phyloP scores from a whole-genome alignment of 2,888 invertebrate genomes.

The Palloptera scutellata region DNA sequence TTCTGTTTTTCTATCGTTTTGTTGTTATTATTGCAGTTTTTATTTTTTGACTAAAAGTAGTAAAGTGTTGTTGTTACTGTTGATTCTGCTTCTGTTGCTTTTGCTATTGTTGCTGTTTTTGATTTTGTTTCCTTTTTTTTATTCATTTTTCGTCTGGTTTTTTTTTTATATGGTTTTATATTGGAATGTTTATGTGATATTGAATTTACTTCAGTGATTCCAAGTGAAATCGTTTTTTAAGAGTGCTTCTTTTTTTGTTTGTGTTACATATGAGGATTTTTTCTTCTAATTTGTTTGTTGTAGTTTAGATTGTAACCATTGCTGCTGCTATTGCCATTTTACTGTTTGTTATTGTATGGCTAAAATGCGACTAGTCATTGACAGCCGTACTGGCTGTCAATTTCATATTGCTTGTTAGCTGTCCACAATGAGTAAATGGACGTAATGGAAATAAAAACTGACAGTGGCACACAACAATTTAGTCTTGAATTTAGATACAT shows the following conservation, averaged over 20 bases:
- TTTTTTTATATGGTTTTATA: constrained; percentile 42
- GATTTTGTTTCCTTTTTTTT: constrained; percentile 6
- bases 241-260: too few species aligned
- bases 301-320: neutral
- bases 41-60: neutral
- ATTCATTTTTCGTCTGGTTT: neutral
- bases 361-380: constrained; percentile 4
- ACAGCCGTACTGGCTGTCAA: neutral
- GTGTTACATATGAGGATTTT: too few species aligned
- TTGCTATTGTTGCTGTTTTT: constrained; percentile 12
- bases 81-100: constrained; percentile 10
- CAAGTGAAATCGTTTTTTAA: too few species aligned
- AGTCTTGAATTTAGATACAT: neutral
- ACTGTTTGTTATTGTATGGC: constrained; percentile 4
- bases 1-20: constrained; percentile 15
- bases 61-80: constrained; percentile 19
- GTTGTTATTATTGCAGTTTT: neutral
- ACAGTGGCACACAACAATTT: constrained; percentile 11
- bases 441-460: neutral
- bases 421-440: neutral
- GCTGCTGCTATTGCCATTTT: neutral
- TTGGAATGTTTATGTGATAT: neutral
- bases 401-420: constrained; percentile 4
- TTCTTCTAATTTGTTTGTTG: neutral
- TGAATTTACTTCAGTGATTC: neutral